Evolutionary conservation across 2,888 invertebrate species (phyloP).

Genomic region (Panzeria rudis): DNA sequence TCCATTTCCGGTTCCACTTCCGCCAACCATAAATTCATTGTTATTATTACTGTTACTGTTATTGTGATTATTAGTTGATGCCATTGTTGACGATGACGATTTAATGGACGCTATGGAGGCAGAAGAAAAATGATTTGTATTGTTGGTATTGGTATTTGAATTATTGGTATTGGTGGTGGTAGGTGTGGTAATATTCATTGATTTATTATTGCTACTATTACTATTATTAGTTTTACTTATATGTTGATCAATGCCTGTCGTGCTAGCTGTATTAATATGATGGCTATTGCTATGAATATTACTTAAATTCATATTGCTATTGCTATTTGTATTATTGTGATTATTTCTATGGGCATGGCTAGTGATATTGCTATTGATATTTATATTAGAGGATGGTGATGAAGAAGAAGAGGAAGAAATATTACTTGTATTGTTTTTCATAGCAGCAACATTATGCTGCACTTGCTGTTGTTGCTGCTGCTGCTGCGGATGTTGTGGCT

Average conservation of each 20-base stretch:
- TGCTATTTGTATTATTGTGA: conserved; percentile 71
- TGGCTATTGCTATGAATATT: conserved; percentile 65
- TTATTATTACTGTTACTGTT: conserved; percentile 76
- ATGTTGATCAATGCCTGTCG: conserved; percentile 66
- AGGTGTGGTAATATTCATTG: conserved; percentile 65
- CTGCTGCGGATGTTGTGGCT: conserved; percentile 70
- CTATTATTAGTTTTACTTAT: conserved; percentile 71
- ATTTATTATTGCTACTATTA: conserved; percentile 73
- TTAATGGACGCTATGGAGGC: conserved; percentile 67
- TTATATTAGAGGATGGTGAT: conserved; percentile 60
- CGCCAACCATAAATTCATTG: conserved; percentile 76
- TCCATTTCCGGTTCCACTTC: conserved; percentile 79
- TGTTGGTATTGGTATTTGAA: conserved; percentile 70
- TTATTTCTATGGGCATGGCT: conserved; percentile 73
- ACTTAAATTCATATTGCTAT: conserved; percentile 78
- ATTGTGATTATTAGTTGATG: conserved; percentile 49
- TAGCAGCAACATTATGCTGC: conserved; percentile 72
- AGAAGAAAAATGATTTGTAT: conserved; percentile 73
- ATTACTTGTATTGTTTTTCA: conserved; percentile 74
- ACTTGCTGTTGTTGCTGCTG: conserved; percentile 72
- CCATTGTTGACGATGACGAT: conserved; percentile 72
- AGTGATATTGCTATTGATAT: conserved; percentile 74
- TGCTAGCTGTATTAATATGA: conserved; percentile 71
- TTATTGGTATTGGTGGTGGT: conserved; percentile 67
- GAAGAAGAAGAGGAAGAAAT: conserved; percentile 56